Evolutionary conservation across 2,888 invertebrate genomes (phyloP).

Genomic region (Capitulum mitella): DNA sequence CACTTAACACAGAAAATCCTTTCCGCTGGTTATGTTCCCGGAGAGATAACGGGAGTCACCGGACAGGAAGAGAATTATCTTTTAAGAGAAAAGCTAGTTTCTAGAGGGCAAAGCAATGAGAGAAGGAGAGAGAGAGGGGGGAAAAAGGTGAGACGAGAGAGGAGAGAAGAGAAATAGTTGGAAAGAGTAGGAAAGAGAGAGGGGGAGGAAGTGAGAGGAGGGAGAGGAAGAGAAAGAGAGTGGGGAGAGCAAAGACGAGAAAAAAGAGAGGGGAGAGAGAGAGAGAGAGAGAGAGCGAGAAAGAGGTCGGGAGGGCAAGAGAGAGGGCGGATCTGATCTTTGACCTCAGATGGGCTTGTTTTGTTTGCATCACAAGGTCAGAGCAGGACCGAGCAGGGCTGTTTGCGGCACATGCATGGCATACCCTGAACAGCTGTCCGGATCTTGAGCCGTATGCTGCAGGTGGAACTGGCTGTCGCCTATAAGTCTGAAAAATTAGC

Average conservation of each 20-base stretch:
- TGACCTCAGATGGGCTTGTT: not conserved
- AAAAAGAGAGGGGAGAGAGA: not conserved
- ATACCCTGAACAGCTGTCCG: too few species aligned
- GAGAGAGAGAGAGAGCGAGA: not conserved
- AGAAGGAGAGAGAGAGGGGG: not conserved
- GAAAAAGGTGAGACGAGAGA: not conserved
- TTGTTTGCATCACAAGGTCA: slow-evolving; percentile 7
- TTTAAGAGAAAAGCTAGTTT: too few species aligned
- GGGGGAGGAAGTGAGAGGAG: not conserved
- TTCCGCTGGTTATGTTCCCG: too few species aligned
- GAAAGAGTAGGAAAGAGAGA: not conserved
- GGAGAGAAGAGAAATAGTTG: not conserved
- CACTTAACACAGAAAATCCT: too few species aligned
- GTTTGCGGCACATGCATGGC: not conserved
- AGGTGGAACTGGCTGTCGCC: too few species aligned
- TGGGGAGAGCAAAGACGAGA: not conserved
- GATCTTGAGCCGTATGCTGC: too few species aligned
- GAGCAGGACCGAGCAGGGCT: not conserved
- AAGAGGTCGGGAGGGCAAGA: not conserved
- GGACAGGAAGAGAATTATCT: too few species aligned
- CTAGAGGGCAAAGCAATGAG: too few species aligned
- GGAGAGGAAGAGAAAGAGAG: not conserved
- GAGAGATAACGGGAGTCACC: too few species aligned
- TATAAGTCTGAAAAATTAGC: too few species aligned
- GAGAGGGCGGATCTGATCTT: not conserved